These are phyloP conservation scores for Drosophila trapezifrons DNA, from an alignment of 1,140 invertebrate genomes.

Conservation along the genomic window DNA sequence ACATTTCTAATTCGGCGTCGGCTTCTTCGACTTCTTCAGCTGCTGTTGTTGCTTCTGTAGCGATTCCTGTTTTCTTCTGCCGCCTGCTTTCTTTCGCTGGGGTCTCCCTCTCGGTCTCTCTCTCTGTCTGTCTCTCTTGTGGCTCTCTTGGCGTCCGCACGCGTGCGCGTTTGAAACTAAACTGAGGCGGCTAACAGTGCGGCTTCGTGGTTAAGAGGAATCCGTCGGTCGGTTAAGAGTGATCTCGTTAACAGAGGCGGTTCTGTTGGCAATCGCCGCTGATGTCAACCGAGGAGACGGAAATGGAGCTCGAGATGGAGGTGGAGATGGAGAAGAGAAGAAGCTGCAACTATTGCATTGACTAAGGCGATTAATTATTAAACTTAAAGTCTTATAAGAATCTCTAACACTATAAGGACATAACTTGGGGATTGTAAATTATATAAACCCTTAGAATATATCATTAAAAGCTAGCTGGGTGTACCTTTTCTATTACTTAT, in stretches of 20 bases:
- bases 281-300: slow-evolving; percentile 5
- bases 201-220: slow-evolving; percentile 62
- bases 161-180: slow-evolving; percentile 76
- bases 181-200: slow-evolving; percentile 75
- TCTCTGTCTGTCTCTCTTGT: neutral
- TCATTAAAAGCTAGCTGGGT: too few species aligned
- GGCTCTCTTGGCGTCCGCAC: slow-evolving; percentile 54
- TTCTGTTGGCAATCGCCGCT: slow-evolving; percentile 36
- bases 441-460: neutral
- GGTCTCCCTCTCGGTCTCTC: slow-evolving; percentile 6
- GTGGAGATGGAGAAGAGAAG: too few species aligned
- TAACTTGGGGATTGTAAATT: neutral
- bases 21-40: slow-evolving; percentile 40
- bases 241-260: slow-evolving; percentile 22
- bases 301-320: neutral
- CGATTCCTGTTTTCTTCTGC: slow-evolving; percentile 58
- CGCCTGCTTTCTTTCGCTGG: slow-evolving; percentile 53
- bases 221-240: slow-evolving; percentile 31
- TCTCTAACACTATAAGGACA: too few species aligned
- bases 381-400: too few species aligned
- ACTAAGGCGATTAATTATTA: too few species aligned
- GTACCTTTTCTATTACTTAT: neutral
- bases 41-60: slow-evolving; percentile 43
- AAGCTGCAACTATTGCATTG: too few species aligned
- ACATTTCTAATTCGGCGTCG: slow-evolving; percentile 73